Conservation (phyloP, 37 sponge, comb jelly and placozoan species). For the Bolinopsis microptera region DNA sequence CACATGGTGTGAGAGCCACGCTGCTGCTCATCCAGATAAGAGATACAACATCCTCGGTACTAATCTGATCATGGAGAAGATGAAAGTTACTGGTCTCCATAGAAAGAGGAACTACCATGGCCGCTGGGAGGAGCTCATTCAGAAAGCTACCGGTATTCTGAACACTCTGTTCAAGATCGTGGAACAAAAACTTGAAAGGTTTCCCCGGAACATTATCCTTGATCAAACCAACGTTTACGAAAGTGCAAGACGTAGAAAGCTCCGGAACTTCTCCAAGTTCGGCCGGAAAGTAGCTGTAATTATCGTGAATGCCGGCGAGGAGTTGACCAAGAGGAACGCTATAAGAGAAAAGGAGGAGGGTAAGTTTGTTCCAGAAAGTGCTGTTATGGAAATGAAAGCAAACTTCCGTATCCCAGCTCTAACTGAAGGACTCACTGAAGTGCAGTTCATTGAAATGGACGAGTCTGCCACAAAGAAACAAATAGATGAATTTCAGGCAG, state of each 20-base stretch:
- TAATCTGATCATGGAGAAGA: constrained; percentile 84
- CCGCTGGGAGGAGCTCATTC: constrained; percentile 74
- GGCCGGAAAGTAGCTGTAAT: constrained; percentile 73
- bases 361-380: constrained; percentile 70
- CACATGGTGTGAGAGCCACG: constrained; percentile 87
- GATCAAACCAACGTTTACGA: constrained; percentile 91
- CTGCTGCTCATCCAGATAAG: constrained; percentile 71
- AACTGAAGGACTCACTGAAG: background rate
- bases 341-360: constrained; percentile 70
- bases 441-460: constrained; percentile 41
- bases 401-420: constrained; percentile 19
- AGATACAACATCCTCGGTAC: constrained; percentile 82
- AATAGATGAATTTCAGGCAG: background rate
- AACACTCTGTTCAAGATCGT: constrained; percentile 78
- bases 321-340: constrained; percentile 72
- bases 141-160: constrained; percentile 75
- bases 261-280: constrained; percentile 80
- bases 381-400: constrained; percentile 77
- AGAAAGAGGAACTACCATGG: constrained; percentile 76
- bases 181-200: constrained; percentile 34
- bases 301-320: constrained; percentile 75
- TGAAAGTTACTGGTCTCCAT: constrained; percentile 76
- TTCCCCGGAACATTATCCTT: constrained; percentile 83
- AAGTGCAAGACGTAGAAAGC: constrained; percentile 73
- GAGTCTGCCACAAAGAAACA: background rate